Evolutionary conservation across 2,888 invertebrate genomes (phyloP).

Genomic region (Eucera pruinosa): DNA sequence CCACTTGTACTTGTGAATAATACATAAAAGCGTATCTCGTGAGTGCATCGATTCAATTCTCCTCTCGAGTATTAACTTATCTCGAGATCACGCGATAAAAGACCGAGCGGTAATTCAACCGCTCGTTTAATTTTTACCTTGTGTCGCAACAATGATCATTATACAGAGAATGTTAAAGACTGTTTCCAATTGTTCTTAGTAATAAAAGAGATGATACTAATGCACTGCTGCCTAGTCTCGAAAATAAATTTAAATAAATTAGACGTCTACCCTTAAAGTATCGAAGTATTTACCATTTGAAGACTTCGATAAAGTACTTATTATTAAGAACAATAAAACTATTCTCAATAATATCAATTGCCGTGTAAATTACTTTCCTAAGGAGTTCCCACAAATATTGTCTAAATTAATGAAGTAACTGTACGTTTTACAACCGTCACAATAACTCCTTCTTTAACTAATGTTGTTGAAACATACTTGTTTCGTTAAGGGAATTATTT

Average conservation of each 20-base stretch:
- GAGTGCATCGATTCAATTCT: too few relatives aligned
- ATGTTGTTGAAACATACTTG: not conserved
- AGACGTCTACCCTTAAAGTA: constrained; percentile 21
- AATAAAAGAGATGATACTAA: constrained; percentile 3
- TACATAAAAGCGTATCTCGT: too few relatives aligned
- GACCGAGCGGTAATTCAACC: too few relatives aligned
- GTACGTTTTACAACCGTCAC: not conserved
- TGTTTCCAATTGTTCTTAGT: constrained; percentile 9
- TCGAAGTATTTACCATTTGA: constrained; percentile 18
- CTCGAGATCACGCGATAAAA: too few relatives aligned
- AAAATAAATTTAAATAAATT: constrained; percentile 39
- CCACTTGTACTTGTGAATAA: too few relatives aligned
- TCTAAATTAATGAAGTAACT: constrained; percentile 27
- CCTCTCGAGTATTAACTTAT: too few relatives aligned
- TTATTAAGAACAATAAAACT: constrained; percentile 22
- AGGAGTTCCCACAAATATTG: constrained; percentile 21
- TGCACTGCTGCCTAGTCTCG: constrained; percentile 13
- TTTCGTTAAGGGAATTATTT: constrained; percentile 14
- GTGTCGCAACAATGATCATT: not conserved
- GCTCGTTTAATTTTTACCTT: too few relatives aligned
- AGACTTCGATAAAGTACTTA: constrained; percentile 5
- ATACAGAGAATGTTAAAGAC: constrained; percentile 29
- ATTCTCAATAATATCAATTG: constrained; percentile 7
- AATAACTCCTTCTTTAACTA: not conserved
- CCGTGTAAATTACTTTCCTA: constrained; percentile 4